phyloP scores from a whole-genome alignment of 2,797 vertebrate species.

The Dipus sagitta region DNA sequence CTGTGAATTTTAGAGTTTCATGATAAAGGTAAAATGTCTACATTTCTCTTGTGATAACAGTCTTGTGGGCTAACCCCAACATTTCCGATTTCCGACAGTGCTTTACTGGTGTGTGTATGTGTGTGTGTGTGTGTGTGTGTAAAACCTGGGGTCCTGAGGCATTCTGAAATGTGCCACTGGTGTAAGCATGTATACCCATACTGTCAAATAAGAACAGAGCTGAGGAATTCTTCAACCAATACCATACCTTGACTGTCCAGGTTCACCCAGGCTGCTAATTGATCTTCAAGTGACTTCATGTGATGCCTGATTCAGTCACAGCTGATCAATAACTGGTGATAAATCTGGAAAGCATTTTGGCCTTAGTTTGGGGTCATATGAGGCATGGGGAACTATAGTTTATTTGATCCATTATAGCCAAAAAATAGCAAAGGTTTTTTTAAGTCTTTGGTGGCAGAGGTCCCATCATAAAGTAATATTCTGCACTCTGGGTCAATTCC shows the following conservation, averaged over 20 bases:
- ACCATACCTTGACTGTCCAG: background rate
- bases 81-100: too few relatives aligned
- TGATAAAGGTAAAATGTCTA: slow-evolving; percentile 28
- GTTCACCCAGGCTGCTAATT: background rate
- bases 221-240: background rate
- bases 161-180: too few relatives aligned
- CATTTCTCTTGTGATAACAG: background rate
- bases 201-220: background rate
- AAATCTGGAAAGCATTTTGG: background rate
- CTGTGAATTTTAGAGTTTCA: slow-evolving; percentile 42
- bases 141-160: too few relatives aligned
- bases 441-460: background rate
- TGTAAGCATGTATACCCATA: background rate
- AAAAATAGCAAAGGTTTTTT: slow-evolving; percentile 41
- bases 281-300: background rate
- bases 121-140: too few relatives aligned
- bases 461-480: slow-evolving; percentile 47
- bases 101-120: too few relatives aligned
- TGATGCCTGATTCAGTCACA: background rate
- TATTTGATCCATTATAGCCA: background rate
- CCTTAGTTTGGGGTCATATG: slow-evolving; percentile 31
- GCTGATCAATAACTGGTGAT: background rate
- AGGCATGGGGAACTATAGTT: background rate
- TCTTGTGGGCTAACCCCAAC: background rate
- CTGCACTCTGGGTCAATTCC: slow-evolving; percentile 39